Evolutionary conservation across 2,797 vertebrate genomes (phyloP), one percentile per base, ranked within the genome.

Genomic region (Smutsia temminckii): DNA sequence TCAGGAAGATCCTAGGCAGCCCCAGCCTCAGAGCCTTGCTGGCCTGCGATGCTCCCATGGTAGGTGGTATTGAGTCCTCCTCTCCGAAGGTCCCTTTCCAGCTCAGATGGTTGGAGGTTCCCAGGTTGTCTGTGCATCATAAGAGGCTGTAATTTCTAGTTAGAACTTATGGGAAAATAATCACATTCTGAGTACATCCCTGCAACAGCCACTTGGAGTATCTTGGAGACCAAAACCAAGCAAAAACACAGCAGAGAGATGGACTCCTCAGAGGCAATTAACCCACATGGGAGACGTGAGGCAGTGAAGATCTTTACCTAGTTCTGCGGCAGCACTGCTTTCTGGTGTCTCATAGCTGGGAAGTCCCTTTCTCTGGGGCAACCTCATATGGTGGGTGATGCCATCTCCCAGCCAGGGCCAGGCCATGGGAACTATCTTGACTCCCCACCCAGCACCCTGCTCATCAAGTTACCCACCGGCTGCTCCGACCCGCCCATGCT

Each of bases 361-460:
- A 16, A 49, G 40, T 23, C 27, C 23, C 6, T 20, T 51, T 23
- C 63, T 57, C 37, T 11, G 51, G 27, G 32, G 11, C 4, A n/a
- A 37, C 8, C 7, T 29, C 4, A 5, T 20, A 0, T 0, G 0
- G 17, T 3, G 25, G n/a, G 17, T 12, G 25, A 8, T 2, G 5
- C 34, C 74, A 12, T 13, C 74, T 21, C 23, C 69, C 14, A 0
- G 29, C 75, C 72, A 23, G 66, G 59, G 46, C 17, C 29, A 8
- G 1, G n/a, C 32, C 6, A 3, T 10, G 16, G 42, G 37, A 13
- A 23, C 37, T 0, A 1, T 25, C 40, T 32, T 23, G 55, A 34
- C 46, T 32, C 80, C 37, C 29, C 14, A 14, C 14, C 29, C 29
- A 25, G 8, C 17, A 37, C 20, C 10, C 32, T 5, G 57, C 17